Conservation (phyloP, 2,113 vertebrate genomes). For the Siniperca chuatsi region DNA sequence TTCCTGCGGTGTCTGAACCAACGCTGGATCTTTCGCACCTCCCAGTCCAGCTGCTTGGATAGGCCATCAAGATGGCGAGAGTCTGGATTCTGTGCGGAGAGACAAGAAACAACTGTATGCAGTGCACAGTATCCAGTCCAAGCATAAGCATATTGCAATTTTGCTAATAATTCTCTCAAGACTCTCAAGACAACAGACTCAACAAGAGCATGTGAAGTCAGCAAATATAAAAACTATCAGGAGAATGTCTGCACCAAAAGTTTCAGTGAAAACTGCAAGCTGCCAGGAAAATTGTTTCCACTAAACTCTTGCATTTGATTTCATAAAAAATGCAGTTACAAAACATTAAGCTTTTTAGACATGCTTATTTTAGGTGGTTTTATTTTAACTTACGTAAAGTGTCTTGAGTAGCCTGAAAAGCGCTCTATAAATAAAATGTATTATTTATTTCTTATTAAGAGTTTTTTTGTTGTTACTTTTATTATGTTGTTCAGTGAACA, state of each 20-base stretch:
- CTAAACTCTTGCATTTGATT: background rate
- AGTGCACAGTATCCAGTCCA: background rate
- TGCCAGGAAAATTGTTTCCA: background rate
- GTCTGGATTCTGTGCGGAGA: constrained; percentile 89
- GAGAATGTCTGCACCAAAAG: background rate
- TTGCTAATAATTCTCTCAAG: background rate
- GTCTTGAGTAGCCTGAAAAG: too few species aligned
- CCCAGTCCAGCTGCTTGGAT: constrained; percentile 98
- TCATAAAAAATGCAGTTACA: too few species aligned
- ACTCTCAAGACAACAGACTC: background rate
- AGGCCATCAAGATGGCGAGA: constrained; percentile 91
- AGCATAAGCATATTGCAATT: background rate
- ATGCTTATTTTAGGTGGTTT: background rate
- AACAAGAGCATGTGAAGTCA: background rate
- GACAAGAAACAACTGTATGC: background rate
- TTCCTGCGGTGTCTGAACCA: constrained; percentile 98
- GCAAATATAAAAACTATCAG: background rate
- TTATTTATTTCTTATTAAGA: background rate
- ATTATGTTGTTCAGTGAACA: too few species aligned
- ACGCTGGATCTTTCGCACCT: constrained; percentile 93
- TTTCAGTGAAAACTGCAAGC: background rate
- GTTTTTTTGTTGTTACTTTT: background rate
- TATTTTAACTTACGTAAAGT: too few species aligned
- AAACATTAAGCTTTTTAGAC: background rate
- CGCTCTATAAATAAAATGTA: too few species aligned